Evolutionary conservation across 1,140 invertebrate genomes (phyloP).

Genomic region (Cotesia typhae): DNA sequence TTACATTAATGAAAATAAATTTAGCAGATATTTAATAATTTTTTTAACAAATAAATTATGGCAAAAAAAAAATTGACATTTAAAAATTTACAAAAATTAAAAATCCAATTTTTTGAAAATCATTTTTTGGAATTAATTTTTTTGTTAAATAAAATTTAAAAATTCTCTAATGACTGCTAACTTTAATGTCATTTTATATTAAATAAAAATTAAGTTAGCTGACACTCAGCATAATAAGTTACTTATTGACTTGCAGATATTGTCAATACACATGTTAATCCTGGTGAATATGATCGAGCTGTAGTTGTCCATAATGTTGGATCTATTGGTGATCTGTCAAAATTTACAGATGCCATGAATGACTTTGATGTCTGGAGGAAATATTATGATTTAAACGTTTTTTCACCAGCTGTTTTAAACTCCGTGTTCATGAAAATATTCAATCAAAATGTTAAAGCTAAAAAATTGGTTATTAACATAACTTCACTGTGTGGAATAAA

Average conservation of each 20-base stretch:
- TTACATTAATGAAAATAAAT: not conserved
- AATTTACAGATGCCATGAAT: constrained; percentile 70
- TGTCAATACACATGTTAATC: constrained; percentile 57
- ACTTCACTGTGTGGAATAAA: constrained; percentile 84
- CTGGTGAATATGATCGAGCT: constrained; percentile 71
- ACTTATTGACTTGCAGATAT: constrained; percentile 52
- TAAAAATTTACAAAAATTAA: no score
- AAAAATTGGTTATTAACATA: constrained; percentile 82
- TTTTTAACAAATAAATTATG: no score
- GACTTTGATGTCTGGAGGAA: constrained; percentile 70
- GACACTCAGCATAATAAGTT: not conserved
- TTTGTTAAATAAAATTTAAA: no score
- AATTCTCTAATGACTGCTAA: no score
- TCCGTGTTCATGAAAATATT: constrained; percentile 75
- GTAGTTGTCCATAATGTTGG: constrained; percentile 93
- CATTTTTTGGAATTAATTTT: no score
- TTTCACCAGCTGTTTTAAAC: constrained; percentile 81
- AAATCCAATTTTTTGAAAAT: no score
- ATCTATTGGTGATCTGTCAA: constrained; percentile 78
- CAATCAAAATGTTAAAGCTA: constrained; percentile 55
- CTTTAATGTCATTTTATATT: no score
- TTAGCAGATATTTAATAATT: no score
- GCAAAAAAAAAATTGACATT: no score
- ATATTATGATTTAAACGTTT: constrained; percentile 83
- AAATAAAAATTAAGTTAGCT: no score